A percentile compares a stretch with the other conserved stretches of the same genome.
phyloP scores from a whole-genome alignment of 2,888 invertebrate species.

The Creontiades dilutus region DNA sequence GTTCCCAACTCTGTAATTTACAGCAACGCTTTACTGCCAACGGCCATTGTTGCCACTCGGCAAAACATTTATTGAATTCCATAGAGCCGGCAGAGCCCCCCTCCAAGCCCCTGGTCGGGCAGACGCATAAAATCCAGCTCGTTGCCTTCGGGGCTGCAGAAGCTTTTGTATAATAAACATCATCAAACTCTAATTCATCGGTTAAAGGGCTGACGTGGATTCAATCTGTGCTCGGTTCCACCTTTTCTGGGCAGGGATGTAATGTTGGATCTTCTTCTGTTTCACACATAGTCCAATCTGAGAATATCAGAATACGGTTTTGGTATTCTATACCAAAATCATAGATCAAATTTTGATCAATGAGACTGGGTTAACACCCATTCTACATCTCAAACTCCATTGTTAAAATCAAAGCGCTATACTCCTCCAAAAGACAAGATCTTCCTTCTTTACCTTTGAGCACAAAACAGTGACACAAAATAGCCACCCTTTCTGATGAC shows the following conservation, averaged over 20 bases:
- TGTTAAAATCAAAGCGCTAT: too few species aligned
- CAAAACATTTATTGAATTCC: constrained; percentile 71
- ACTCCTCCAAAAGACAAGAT: too few species aligned
- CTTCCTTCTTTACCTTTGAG: too few species aligned
- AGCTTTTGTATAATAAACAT: constrained; percentile 67
- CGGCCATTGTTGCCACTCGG: constrained; percentile 71
- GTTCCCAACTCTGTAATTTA: constrained; percentile 64
- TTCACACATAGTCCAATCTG: too few species aligned
- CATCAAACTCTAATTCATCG: constrained; percentile 62
- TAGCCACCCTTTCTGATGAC: too few species aligned
- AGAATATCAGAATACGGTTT: too few species aligned
- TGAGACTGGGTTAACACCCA: too few species aligned
- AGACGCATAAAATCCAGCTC: constrained; percentile 66
- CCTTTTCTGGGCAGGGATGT: not conserved
- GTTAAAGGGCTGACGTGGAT: constrained; percentile 18
- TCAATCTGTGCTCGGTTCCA: constrained; percentile 26
- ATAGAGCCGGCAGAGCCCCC: not conserved
- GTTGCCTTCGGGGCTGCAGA: constrained; percentile 54
- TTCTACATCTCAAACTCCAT: too few species aligned
- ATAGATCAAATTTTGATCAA: too few species aligned
- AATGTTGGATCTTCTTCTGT: not conserved
- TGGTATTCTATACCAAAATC: too few species aligned
- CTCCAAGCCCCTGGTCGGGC: constrained; percentile 16
- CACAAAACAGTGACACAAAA: too few species aligned
- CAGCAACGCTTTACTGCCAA: constrained; percentile 68